A percentile compares a stretch with the other conserved stretches of the same genome.
phyloP scores from a whole-genome alignment of 1,140 invertebrate species.

The Temnothorax longispinosus region DNA sequence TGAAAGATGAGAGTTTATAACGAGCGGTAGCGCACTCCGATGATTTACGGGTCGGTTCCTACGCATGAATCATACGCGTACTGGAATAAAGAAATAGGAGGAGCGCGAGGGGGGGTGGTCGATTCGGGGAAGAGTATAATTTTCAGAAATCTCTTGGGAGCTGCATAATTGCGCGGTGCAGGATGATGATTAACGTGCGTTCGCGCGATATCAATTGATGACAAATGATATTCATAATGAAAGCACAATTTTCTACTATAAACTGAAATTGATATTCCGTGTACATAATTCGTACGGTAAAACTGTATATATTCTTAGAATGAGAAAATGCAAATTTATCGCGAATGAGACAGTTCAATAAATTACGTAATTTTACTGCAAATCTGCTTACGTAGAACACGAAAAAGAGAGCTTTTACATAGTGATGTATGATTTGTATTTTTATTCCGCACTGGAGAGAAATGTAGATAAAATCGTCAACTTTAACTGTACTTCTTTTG shows the following conservation, averaged over 20 bases:
- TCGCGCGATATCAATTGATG: neutral
- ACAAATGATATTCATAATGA: slow-evolving; percentile 8
- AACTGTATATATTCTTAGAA: neutral
- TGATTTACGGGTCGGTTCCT: slow-evolving; percentile 71
- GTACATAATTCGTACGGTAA: neutral
- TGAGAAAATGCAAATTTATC: neutral
- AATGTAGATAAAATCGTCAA: neutral
- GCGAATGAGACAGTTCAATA: neutral
- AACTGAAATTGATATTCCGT: slow-evolving; percentile 8
- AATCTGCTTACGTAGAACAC: neutral
- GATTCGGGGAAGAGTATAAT: slow-evolving; percentile 35
- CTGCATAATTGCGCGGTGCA: slow-evolving; percentile 30
- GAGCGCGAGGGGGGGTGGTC: slow-evolving; percentile 3
- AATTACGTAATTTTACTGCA: slow-evolving; percentile 7
- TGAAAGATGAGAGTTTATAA: slow-evolving; percentile 59
- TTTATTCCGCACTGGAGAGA: neutral
- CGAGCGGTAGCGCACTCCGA: slow-evolving; percentile 68
- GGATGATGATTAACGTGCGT: slow-evolving; percentile 20
- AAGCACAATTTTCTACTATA: neutral
- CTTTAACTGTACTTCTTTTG: neutral
- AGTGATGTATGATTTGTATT: neutral
- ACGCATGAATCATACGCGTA: slow-evolving; percentile 66
- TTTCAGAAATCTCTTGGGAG: slow-evolving; percentile 35
- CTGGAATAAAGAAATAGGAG: slow-evolving; percentile 70
- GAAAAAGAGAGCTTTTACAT: neutral